Conservation (phyloP, 2,797 vertebrate genomes). For the Acanthopagrus latus region DNA sequence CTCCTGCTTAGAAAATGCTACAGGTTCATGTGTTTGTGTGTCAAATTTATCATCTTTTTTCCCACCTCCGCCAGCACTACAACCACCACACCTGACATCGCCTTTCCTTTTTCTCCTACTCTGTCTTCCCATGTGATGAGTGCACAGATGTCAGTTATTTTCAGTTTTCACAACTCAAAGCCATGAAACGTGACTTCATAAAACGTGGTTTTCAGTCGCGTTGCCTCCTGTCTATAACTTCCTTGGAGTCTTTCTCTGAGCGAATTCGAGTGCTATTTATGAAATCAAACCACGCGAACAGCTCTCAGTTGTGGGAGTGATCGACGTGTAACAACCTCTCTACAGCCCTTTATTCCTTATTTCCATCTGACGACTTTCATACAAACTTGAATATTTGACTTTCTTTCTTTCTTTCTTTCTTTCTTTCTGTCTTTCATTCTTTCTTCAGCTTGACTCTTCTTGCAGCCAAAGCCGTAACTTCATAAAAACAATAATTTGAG, state of each 20-base stretch:
- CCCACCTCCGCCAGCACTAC: not conserved
- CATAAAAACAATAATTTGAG: not conserved
- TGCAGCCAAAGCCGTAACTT: not conserved
- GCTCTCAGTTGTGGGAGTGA: conserved; percentile 15
- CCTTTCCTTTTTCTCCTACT: not conserved
- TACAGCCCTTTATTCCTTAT: not conserved
- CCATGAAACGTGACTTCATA: conserved; percentile 28
- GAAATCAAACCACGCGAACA: conserved; percentile 27
- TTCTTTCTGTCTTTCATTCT: not conserved
- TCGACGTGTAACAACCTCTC: conserved; percentile 2
- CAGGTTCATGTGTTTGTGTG: not conserved
- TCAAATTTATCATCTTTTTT: not conserved
- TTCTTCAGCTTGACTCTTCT: not conserved
- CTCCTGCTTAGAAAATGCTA: not conserved
- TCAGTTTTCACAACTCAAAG: conserved; percentile 26
- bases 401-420: not conserved
- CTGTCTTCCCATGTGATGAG: not conserved
- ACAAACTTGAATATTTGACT: not conserved
- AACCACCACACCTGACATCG: not conserved
- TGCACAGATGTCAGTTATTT: conserved; percentile 26
- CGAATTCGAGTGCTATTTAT: conserved; percentile 6
- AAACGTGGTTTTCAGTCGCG: not conserved
- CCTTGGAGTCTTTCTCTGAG: conserved; percentile 31
- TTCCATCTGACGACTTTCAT: conserved; percentile 10
- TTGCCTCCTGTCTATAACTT: conserved; percentile 25